Conservation (phyloP, 2,888 invertebrate species). For the Eledona agricola region DNA sequence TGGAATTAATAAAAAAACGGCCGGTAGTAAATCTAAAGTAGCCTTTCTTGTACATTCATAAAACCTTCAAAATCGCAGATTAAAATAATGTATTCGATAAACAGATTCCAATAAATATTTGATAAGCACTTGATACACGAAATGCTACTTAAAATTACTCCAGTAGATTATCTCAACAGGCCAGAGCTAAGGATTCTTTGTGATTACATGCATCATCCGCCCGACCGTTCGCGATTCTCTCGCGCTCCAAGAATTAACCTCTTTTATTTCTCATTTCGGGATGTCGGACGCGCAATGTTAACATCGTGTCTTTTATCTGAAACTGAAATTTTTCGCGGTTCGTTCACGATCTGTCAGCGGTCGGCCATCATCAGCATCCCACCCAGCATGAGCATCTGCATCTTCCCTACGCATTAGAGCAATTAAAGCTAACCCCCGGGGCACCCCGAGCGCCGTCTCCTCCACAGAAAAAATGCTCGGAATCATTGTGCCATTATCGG, state of each 20-base stretch:
- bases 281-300: conserved; percentile 22
- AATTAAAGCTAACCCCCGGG: too few relatives aligned
- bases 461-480: conserved; percentile 7
- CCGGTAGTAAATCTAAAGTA: conserved; percentile 54
- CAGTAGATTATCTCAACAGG: conserved; percentile 49
- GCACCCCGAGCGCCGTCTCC: background rate
- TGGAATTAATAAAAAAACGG: conserved; percentile 44
- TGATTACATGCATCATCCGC: conserved; percentile 39
- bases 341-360: too few relatives aligned
- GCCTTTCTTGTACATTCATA: conserved; percentile 60
- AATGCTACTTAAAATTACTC: conserved; percentile 62
- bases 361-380: too few relatives aligned
- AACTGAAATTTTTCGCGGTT: too few relatives aligned
- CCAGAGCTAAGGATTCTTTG: conserved; percentile 39
- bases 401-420: too few relatives aligned
- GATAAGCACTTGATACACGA: conserved; percentile 61
- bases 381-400: too few relatives aligned
- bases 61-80: conserved; percentile 61
- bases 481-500: conserved; percentile 22
- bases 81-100: conserved; percentile 61
- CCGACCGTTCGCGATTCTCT: conserved; percentile 26
- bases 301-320: conserved; percentile 22
- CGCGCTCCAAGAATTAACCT: conserved; percentile 22
- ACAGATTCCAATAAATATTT: conserved; percentile 62
- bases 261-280: conserved; percentile 33